phyloP scores from a whole-genome alignment of 2,797 vertebrate genomes.

The Sardinella longiceps region DNA sequence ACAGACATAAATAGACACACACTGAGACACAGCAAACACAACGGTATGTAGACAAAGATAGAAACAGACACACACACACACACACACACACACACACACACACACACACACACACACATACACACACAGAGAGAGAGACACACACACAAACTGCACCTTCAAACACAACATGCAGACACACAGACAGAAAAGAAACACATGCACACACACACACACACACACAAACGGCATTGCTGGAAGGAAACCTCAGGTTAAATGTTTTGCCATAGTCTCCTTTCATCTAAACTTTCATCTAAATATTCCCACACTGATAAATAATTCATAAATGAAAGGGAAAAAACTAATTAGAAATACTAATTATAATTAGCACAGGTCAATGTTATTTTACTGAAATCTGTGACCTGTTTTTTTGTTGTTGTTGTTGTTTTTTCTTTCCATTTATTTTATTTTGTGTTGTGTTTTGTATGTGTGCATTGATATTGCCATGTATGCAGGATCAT shows the following conservation, averaged over 20 bases:
- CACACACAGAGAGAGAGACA: too few relatives aligned
- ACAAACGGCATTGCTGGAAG: not conserved
- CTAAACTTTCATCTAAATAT: not conserved
- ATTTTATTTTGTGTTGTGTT: not conserved
- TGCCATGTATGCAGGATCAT: not conserved
- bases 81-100: too few relatives aligned
- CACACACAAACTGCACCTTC: too few relatives aligned
- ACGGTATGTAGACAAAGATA: too few relatives aligned
- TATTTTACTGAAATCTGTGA: not conserved
- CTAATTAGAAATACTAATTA: not conserved
- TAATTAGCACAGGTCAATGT: not conserved
- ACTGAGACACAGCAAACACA: too few relatives aligned
- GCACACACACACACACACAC: too few relatives aligned
- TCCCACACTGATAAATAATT: not conserved
- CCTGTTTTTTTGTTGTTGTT: not conserved
- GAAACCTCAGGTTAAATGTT: slow-evolving; percentile 6
- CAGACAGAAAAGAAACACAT: too few relatives aligned
- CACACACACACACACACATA: too few relatives aligned
- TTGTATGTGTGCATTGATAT: not conserved
- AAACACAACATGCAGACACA: too few relatives aligned
- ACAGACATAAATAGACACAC: too few relatives aligned
- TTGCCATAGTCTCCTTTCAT: not conserved
- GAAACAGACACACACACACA: too few relatives aligned
- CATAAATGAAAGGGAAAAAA: not conserved
- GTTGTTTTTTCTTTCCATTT: too few relatives aligned